Evolutionary conservation across 2,888 invertebrate species (phyloP), one percentile per base, ranked within the genome.

Genomic region (Tribolium freemani): DNA sequence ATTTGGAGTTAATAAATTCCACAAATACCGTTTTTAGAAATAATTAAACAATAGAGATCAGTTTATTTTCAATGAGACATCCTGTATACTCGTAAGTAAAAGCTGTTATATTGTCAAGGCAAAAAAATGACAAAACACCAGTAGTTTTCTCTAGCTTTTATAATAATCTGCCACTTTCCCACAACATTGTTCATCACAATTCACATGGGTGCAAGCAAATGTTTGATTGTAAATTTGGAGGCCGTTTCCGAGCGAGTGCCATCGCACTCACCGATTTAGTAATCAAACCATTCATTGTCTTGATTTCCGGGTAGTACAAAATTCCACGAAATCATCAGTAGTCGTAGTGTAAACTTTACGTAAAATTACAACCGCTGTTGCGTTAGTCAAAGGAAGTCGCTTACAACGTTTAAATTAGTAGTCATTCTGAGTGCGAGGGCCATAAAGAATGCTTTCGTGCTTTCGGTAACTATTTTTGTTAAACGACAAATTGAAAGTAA

Each of bases 301-400:
- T 16, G 31, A 63, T 63, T 51, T 63, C 63, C 63, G 63, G 63
- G 63, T 63, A 48, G 63, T 31, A 31, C 13, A 38, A 63, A 63
- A 50, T 51, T 46, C 16, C n/a, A 50, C 31, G 46, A 63, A 57
- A 63, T 11, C 51, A 63, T 63, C 63, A 30, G 63, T 51, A 63
- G 63, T 63, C 63, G 63, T 38, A 38, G 48, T 61, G 61, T 50
- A 61, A 61, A 16, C 16, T 16, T 16, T 16, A 16, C 58, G 13
- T 46, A 63, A 48, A 26, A 31, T 10, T 30, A n/a, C 50, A 13
- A 16, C 51, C 16, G 8, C 13, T 20, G 13, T 21, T 21, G 8
- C 16, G 54, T 13, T 2, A 57, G 21, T 8, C 8, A 51, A 38
- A 63, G 63, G 60, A 61, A 61, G 60, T 63, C 11, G 48, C 48